Percentiles rank a stretch among this genome's conserved stretches.
Conservation (phyloP, 2,797 vertebrate species). For the Catamblyrhynchus diadema region DNA sequence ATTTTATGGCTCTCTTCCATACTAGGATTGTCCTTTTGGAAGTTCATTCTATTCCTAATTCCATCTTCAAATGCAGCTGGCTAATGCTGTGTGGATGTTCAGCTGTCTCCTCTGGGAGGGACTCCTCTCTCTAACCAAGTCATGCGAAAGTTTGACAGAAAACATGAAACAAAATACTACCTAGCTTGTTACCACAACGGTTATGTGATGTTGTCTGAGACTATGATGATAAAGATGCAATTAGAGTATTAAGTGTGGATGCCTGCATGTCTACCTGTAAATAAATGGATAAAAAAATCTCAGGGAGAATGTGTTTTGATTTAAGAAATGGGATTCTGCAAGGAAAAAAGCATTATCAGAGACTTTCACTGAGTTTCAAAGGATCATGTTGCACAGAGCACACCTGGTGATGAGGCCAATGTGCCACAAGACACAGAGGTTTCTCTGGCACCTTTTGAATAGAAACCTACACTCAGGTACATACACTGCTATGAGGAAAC, state of each 20-base stretch:
- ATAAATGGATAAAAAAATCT: constrained; percentile 51
- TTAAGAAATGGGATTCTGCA: background rate
- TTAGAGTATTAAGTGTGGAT: constrained; percentile 11
- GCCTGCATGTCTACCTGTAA: constrained; percentile 48
- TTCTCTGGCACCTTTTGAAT: background rate
- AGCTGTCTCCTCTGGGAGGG: constrained; percentile 38
- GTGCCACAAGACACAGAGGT: background rate
- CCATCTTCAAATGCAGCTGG: constrained; percentile 49
- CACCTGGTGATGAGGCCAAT: background rate
- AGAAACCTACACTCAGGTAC: background rate
- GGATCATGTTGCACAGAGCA: background rate
- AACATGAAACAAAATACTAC: constrained; percentile 21
- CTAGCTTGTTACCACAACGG: background rate
- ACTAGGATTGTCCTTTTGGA: constrained; percentile 12
- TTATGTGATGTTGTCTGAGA: constrained; percentile 25
- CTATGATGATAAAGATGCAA: background rate
- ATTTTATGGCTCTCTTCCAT: constrained; percentile 30
- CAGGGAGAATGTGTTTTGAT: background rate
- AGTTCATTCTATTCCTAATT: constrained; percentile 48
- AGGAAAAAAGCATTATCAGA: background rate
- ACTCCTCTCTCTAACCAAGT: constrained; percentile 10
- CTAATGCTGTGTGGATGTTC: constrained; percentile 11
- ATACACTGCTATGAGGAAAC: background rate
- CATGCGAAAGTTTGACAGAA: background rate
- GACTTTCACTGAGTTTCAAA: background rate